Evolutionary conservation across 2,888 invertebrate genomes (phyloP).

Genomic region (Tryphoninae sp.): DNA sequence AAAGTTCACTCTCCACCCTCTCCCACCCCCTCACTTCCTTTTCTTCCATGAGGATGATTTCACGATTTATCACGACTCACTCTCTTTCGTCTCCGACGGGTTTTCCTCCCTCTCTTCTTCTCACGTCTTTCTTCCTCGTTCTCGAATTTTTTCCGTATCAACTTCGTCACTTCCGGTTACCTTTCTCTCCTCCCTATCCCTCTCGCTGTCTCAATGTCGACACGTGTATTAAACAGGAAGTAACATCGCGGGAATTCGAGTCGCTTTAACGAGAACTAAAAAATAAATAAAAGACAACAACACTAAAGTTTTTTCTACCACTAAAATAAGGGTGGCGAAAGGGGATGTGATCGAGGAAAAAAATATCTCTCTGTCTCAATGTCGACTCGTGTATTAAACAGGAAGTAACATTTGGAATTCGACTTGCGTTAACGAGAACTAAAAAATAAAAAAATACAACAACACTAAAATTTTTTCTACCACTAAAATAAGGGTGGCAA

Average conservation of each 20-base stretch:
- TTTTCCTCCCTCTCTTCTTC: background rate
- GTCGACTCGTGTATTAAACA: slow-evolving; percentile 12
- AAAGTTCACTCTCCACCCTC: slow-evolving; percentile 11
- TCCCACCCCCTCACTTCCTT: background rate
- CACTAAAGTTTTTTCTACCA: background rate
- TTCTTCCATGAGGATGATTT: slow-evolving; percentile 65
- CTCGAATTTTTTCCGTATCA: background rate
- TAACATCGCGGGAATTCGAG: slow-evolving; percentile 37
- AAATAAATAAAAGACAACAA: background rate
- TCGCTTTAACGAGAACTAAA: background rate
- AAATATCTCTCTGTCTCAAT: too few relatives aligned
- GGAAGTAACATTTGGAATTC: slow-evolving; percentile 35
- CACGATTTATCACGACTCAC: slow-evolving; percentile 65
- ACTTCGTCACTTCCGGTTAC: background rate
- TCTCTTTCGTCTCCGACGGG: slow-evolving; percentile 13
- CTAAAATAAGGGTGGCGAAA: too few relatives aligned
- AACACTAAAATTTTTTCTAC: too few relatives aligned
- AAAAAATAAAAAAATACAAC: slow-evolving; percentile 9
- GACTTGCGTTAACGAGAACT: background rate
- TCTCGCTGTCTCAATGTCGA: background rate
- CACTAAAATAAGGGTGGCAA: background rate
- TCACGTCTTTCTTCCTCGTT: background rate
- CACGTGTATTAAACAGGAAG: slow-evolving; percentile 9
- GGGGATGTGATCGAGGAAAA: too few relatives aligned
- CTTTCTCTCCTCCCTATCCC: background rate